Evolutionary conservation across 1,140 invertebrate species (phyloP).

Genomic region (Diorhabda sublineata): DNA sequence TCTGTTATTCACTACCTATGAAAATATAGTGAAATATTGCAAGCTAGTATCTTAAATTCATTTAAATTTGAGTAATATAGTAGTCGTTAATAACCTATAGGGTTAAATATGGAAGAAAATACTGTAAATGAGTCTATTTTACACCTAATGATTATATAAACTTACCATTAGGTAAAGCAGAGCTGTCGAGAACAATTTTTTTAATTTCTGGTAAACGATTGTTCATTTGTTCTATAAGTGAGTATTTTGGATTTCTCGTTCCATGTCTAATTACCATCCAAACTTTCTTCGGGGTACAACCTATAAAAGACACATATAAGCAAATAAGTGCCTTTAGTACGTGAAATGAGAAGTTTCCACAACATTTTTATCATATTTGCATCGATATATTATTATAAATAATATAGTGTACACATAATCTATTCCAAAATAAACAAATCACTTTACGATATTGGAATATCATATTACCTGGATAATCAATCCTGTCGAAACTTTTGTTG

Average conservation of each 20-base stretch:
- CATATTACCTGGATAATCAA: conserved; percentile 52
- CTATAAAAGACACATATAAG: conserved; percentile 41
- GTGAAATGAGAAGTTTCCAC: conserved; percentile 8
- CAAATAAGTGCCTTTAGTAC: conserved; percentile 19
- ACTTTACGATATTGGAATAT: no score
- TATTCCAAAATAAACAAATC: no score
- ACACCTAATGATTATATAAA: background rate
- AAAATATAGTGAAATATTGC: no score
- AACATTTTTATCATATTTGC: no score
- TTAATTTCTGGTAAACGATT: conserved; percentile 49
- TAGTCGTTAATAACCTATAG: no score
- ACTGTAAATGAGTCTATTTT: background rate
- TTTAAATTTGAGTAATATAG: no score
- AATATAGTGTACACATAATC: no score
- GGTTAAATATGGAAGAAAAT: no score
- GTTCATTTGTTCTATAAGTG: conserved; percentile 52
- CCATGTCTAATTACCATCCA: conserved; percentile 67
- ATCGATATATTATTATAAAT: no score
- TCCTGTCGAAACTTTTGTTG: conserved; percentile 52
- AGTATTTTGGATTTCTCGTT: conserved; percentile 58
- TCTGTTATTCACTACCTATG: no score
- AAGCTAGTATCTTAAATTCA: no score
- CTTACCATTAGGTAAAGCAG: conserved; percentile 28
- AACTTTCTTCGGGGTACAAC: conserved; percentile 57
- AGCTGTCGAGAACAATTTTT: conserved; percentile 50